Evolutionary conservation across 2,797 vertebrate species (phyloP).

Genomic region (Odontamblyopus rebecca): DNA sequence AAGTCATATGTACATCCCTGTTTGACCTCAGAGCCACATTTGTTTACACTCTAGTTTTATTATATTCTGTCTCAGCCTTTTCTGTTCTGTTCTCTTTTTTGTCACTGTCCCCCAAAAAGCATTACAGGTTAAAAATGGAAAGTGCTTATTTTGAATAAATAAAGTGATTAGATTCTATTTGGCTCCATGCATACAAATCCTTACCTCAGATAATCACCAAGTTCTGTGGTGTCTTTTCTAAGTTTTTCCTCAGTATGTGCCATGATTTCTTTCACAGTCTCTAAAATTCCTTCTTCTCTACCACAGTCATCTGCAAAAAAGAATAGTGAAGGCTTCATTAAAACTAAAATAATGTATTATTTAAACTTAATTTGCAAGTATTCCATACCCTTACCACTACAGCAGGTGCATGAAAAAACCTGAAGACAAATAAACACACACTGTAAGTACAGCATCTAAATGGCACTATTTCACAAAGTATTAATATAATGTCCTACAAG

Average conservation of each 20-base stretch:
- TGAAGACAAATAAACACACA: slow-evolving; percentile 10
- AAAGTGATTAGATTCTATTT: background rate
- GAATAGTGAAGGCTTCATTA: background rate
- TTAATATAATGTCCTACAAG: background rate
- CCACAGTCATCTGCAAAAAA: background rate
- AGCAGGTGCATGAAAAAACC: slow-evolving; percentile 15
- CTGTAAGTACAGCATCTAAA: background rate
- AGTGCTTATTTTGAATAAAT: background rate
- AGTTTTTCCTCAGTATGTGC: fast-evolving
- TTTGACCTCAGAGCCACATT: no score
- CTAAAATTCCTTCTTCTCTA: slow-evolving; percentile 15
- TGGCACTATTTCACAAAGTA: background rate
- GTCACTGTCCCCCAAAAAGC: no score
- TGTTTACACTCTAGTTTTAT: no score
- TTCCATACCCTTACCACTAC: slow-evolving; percentile 13
- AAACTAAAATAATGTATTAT: background rate
- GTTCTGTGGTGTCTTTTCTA: background rate
- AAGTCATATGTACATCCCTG: no score
- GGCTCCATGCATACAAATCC: background rate
- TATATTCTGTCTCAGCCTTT: no score
- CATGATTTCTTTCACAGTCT: slow-evolving; percentile 21
- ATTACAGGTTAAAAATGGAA: no score
- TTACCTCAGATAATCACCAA: slow-evolving; percentile 33
- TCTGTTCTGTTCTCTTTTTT: no score
- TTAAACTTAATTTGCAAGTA: background rate